A percentile compares a stretch with the other conserved stretches of the same genome.
Conservation (phyloP, 2,888 invertebrate genomes). For the Stenchaetothrips biformis region DNA sequence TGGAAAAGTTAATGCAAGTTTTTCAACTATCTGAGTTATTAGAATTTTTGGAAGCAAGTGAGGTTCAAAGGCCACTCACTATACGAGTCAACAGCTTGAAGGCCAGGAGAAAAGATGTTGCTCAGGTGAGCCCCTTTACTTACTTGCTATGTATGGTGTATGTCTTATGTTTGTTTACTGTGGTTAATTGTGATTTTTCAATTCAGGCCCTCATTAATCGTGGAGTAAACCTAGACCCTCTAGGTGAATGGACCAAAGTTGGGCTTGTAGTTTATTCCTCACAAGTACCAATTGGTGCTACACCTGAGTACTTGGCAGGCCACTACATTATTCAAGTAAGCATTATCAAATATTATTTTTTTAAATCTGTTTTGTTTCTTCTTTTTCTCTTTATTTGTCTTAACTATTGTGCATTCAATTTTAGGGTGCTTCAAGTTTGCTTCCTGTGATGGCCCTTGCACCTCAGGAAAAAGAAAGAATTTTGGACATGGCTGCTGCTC, state of each 20-base stretch:
- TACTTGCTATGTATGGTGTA: background rate
- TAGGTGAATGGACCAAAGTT: slow-evolving; percentile 98
- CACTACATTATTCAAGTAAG: slow-evolving; percentile 83
- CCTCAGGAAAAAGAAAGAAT: slow-evolving; percentile 93
- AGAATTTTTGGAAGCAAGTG: slow-evolving; percentile 94
- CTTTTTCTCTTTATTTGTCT: slow-evolving; percentile 5
- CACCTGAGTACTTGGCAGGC: slow-evolving; percentile 97
- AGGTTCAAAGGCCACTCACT: slow-evolving; percentile 89
- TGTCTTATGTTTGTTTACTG: background rate
- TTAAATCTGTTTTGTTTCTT: background rate
- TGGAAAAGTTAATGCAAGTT: slow-evolving; percentile 85
- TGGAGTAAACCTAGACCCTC: slow-evolving; percentile 96
- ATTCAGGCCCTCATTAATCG: slow-evolving; percentile 78
- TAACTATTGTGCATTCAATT: slow-evolving; percentile 38
- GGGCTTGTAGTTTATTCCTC: slow-evolving; percentile 94
- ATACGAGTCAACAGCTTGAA: slow-evolving; percentile 94
- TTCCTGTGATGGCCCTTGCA: slow-evolving; percentile 96
- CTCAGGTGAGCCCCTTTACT: slow-evolving; percentile 54
- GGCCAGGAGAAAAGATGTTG: slow-evolving; percentile 84
- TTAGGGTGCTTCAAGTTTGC: slow-evolving; percentile 85
- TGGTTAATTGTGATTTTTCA: slow-evolving; percentile 28
- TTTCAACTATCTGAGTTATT: slow-evolving; percentile 81
- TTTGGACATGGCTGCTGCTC: slow-evolving; percentile 96
- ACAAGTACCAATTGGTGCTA: slow-evolving; percentile 94
- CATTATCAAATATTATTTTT: background rate